Evolutionary conservation across 2,797 vertebrate species (phyloP).

Genomic region (Eurystomus glaucurus): DNA sequence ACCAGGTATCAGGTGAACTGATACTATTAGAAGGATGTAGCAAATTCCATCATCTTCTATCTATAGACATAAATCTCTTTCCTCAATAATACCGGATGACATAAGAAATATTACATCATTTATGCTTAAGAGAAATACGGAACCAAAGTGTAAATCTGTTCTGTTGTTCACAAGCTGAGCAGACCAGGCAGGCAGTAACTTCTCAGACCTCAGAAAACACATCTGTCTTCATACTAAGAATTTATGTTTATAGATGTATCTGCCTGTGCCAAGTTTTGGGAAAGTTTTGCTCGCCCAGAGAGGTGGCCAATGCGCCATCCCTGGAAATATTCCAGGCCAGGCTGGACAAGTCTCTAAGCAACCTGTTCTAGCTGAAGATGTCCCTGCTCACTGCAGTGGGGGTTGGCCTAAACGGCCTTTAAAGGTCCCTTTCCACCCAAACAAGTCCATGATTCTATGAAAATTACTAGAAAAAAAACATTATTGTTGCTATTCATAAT

Average conservation of each 20-base stretch:
- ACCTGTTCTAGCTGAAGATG: background rate
- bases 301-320: background rate
- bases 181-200: background rate
- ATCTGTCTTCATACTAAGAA: background rate
- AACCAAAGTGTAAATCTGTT: background rate
- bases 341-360: background rate
- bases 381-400: background rate
- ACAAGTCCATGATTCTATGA: background rate
- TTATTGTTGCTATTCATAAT: background rate
- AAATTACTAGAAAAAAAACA: background rate
- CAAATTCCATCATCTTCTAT: background rate
- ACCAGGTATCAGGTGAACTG: background rate
- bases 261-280: background rate
- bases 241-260: background rate
- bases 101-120: background rate
- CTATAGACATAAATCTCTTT: background rate
- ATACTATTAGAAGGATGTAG: rapidly evolving
- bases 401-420: background rate
- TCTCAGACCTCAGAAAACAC: background rate
- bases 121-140: background rate
- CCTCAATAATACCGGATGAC: background rate
- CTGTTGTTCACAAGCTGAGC: background rate
- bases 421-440: background rate
- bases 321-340: background rate
- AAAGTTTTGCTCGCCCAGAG: background rate